Evolutionary conservation across 1,140 invertebrate genomes (phyloP), one percentile per base, ranked within the genome.

Genomic region (Drosophila elegans): DNA sequence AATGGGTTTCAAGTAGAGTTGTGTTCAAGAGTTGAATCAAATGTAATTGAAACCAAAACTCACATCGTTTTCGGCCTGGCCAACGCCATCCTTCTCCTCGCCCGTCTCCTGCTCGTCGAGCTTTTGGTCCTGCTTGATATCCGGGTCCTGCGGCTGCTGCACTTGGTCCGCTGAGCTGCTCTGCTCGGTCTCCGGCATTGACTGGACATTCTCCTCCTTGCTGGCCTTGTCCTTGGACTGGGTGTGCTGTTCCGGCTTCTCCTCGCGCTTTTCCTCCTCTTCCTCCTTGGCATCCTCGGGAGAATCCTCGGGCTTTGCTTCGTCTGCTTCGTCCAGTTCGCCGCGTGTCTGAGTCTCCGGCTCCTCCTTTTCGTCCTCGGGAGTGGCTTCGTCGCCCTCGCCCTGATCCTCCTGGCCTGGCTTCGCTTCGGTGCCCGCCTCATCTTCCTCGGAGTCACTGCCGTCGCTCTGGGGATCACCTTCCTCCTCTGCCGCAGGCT

Each of bases 161-260:
- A 92, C 78, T 51, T 92, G 83, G 68, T 92, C 92, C 2, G 78
- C 78, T 0, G 91, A 91, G 13, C 90, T 90, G 54, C 91, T 91
- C 41, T 91, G 62, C 27, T 91, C 82, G 0, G 84, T 85, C 54
- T 94, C 93, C 3, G 93, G 92, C 69, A 94, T 93, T 4, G 93
- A 94, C 67, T 94, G 93, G 21, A 94, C 93, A 82, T 94, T 94
- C 7, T 94, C 93, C 48, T 93, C 93, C 7, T 93, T 92, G 25
- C 93, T 93, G 2, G 93, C 93, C 64, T 95, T 94, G 71, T 95
- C 93, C 63, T 93, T 94, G 6, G 95, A 94, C 25, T 98, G 95
- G 78, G 96, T 95, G 67, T 95, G 92, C 36, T 97, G 95, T 11
- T 95, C 93, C 29, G 93, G 92, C 38, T 89, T 83, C 41, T 94